Base-by-base conservation (phyloP, 2,113 vertebrate species). In the Oxygymnocypris stewartii region DNA sequence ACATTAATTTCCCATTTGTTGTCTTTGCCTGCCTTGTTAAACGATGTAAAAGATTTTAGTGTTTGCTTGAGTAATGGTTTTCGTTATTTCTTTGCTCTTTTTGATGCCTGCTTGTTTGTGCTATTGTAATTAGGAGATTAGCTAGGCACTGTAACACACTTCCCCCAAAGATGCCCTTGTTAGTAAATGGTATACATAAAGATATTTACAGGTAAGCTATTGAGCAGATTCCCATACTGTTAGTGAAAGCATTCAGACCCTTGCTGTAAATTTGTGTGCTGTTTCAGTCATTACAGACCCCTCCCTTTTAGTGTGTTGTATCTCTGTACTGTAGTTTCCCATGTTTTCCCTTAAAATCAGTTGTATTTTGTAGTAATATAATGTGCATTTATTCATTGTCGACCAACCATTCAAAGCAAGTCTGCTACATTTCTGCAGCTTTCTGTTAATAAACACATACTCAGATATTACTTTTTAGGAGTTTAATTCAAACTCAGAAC, bases 81-180 rank as follows among this genome's bases (percentile, higher is more conserved):
- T 59, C 61, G 13, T 85, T 44, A 28, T 4, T 79, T 92, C 85
- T 82, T 73, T 79, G 57, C 71, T 71, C 61, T 89, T 88, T 89
- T 84, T 89, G 89, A 92, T 91, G 93, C 90, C 95, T 91, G 90
- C 40, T 79, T 40, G 20, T 79, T 90, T 90, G 79, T 88, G 75
- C 79, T 90, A 84, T 90, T 76, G 81, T 71, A 88, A 94, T 90
- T 94, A 97, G 97, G 95, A 94, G 93, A 91, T 90, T 95, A 95
- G 90, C 94, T 97, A 97, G 96, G 93, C 92, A 95, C 92, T 96
- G 92, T 96, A 96, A 96, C 95, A 97, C 95, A 87, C 95, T 98
- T 85, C 96, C 96, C 85, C 96, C 96, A 91, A 97, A 96, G 97
- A 97, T 98, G 97, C 96, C 96, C 95, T 96, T 98, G 85, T 94